Percentiles rank a stretch among this genome's conserved stretches.
phyloP scores from a whole-genome alignment of 2,888 invertebrate genomes.

The Rhagonycha lutea region DNA sequence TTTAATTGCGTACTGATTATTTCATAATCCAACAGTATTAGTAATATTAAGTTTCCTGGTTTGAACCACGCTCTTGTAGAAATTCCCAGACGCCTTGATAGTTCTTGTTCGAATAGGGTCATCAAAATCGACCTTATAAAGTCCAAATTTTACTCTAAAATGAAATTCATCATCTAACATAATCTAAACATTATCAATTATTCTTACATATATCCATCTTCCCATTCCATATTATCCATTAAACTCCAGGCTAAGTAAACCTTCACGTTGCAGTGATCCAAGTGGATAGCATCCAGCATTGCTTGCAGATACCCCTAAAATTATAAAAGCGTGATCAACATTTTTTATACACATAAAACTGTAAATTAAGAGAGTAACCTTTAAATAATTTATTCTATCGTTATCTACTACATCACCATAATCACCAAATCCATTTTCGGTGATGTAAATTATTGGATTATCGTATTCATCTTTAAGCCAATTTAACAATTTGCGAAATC shows the following conservation, averaged over 20 bases:
- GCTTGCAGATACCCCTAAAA: conserved; percentile 55
- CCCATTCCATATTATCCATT: conserved; percentile 84
- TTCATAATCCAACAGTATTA: neutral
- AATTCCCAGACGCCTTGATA: conserved; percentile 65
- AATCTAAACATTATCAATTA: neutral
- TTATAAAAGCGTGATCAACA: neutral
- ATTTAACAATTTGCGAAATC: conserved; percentile 61
- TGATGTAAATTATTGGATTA: conserved; percentile 62
- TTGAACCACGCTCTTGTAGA: conserved; percentile 60
- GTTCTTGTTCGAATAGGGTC: conserved; percentile 63
- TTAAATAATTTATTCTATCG: conserved; percentile 54
- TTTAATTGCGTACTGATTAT: neutral
- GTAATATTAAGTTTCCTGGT: conserved; percentile 33
- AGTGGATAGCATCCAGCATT: conserved; percentile 56
- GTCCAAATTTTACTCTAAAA: conserved; percentile 68
- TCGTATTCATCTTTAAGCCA: conserved; percentile 53
- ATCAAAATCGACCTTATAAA: conserved; percentile 69
- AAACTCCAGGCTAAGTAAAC: conserved; percentile 80
- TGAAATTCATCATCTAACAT: neutral
- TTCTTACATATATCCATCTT: conserved; percentile 71
- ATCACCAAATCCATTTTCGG: conserved; percentile 66
- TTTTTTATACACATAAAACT: neutral
- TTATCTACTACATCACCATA: conserved; percentile 57
- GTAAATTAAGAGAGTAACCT: conserved; percentile 33
- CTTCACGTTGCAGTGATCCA: conserved; percentile 62